Percentiles rank a stretch among this genome's conserved stretches.
Evolutionary conservation across 2,797 vertebrate genomes (phyloP).

Genomic region (Gadopsis bispinosus): DNA sequence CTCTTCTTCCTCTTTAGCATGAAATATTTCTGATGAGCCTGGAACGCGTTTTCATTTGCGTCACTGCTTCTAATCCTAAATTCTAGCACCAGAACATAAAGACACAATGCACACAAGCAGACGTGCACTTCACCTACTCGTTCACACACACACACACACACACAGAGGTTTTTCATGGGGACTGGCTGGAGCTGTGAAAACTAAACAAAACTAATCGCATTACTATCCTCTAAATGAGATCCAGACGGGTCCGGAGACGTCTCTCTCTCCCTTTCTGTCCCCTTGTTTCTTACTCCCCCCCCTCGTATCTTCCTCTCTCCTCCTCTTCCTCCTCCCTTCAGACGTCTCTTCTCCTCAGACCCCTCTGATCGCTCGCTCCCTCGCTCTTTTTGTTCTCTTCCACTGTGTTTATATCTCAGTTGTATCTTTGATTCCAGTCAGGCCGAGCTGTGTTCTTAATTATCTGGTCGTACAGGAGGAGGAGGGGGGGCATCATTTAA

Average conservation of each 20-base stretch:
- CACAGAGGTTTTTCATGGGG: slow-evolving; percentile 68
- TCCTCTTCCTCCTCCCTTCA: background rate
- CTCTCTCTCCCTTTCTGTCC: slow-evolving; percentile 37
- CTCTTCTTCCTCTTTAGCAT: background rate
- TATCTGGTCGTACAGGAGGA: slow-evolving; percentile 45
- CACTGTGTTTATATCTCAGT: slow-evolving; percentile 54
- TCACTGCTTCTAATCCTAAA: background rate
- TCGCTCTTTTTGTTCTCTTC: slow-evolving; percentile 22
- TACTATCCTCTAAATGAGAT: slow-evolving; percentile 86
- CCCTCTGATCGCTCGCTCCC: slow-evolving; percentile 18
- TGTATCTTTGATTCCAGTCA: slow-evolving; percentile 63
- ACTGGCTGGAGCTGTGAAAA: slow-evolving; percentile 86
- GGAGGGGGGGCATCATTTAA: slow-evolving; percentile 51
- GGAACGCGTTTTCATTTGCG: no score
- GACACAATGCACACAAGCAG: background rate
- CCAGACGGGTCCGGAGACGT: slow-evolving; percentile 77
- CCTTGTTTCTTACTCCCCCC: background rate
- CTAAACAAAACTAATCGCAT: slow-evolving; percentile 89
- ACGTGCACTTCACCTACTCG: slow-evolving; percentile 12
- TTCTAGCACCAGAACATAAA: background rate
- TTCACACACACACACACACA: slow-evolving; percentile 30
- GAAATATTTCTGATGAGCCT: background rate
- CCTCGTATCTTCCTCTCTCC: slow-evolving; percentile 2
- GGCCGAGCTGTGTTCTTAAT: slow-evolving; percentile 61
- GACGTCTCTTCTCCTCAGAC: background rate